Conservation (phyloP, 2,888 invertebrate genomes). For the Lottia scabra region DNA sequence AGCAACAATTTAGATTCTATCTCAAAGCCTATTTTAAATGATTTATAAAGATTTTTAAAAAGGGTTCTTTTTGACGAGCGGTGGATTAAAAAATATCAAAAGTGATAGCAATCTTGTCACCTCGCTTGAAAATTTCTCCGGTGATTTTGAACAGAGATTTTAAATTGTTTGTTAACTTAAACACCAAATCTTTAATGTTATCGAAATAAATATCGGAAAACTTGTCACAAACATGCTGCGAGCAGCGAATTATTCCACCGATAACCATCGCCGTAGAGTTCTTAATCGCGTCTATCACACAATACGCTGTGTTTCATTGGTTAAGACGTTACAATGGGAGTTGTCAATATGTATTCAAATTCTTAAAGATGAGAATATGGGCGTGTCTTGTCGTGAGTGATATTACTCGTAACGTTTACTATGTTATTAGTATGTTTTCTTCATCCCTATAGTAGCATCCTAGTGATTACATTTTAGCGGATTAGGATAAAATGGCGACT, state of each 20-base stretch:
- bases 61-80: too few species aligned
- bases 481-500: not conserved
- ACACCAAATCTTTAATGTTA: not conserved
- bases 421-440: too few species aligned
- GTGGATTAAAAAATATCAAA: too few species aligned
- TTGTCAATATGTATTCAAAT: not conserved
- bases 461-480: not conserved
- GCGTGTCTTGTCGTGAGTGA: not conserved
- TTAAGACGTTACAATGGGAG: not conserved
- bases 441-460: too few species aligned
- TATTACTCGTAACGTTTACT: not conserved
- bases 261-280: not conserved
- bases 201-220: not conserved
- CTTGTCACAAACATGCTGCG: not conserved
- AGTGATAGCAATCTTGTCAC: too few species aligned
- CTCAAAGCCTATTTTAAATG: too few species aligned
- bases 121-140: too few species aligned
- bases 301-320: not conserved
- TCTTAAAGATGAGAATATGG: not conserved
- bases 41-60: too few species aligned
- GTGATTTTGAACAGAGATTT: not conserved
- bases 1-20: too few species aligned
- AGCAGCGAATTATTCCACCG: not conserved
- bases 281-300: not conserved
- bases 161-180: slow-evolving; percentile 1